Percentiles rank a stretch among this genome's conserved stretches.
Evolutionary conservation across 2,113 vertebrate species (phyloP).

Genomic region (Gavialis gangeticus): DNA sequence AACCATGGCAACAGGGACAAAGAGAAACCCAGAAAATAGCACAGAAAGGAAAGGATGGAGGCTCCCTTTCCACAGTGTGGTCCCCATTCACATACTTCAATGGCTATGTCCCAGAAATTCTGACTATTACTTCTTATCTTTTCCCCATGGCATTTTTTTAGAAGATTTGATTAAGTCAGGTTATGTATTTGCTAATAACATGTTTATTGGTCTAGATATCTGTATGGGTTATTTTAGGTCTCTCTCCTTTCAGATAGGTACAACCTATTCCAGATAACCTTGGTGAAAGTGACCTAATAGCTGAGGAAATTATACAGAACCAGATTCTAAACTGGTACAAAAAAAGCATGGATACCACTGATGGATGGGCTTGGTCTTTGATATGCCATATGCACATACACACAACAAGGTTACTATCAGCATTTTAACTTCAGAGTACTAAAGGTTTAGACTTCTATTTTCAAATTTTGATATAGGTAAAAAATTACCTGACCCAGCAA

Average conservation of each 20-base stretch:
- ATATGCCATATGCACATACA: neutral
- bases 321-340: neutral
- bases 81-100: neutral
- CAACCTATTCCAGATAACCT: neutral
- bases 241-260: neutral
- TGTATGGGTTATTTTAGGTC: neutral
- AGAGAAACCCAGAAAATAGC: neutral
- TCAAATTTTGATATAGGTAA: no score
- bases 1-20: neutral
- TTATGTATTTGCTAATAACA: neutral
- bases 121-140: neutral
- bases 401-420: neutral
- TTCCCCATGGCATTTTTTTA: neutral
- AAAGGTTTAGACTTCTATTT: neutral
- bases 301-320: neutral
- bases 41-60: neutral
- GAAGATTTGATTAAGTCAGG: neutral
- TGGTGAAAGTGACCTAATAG: neutral
- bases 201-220: neutral
- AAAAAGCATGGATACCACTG: neutral
- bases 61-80: neutral
- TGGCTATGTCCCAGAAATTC: neutral
- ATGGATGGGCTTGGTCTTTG: no score
- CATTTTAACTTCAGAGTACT: rapidly evolving
- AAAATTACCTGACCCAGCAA: neutral